These are phyloP conservation scores for Clarias pachynema DNA, from an alignment of 2,797 vertebrate species.

Conservation along the genomic window DNA sequence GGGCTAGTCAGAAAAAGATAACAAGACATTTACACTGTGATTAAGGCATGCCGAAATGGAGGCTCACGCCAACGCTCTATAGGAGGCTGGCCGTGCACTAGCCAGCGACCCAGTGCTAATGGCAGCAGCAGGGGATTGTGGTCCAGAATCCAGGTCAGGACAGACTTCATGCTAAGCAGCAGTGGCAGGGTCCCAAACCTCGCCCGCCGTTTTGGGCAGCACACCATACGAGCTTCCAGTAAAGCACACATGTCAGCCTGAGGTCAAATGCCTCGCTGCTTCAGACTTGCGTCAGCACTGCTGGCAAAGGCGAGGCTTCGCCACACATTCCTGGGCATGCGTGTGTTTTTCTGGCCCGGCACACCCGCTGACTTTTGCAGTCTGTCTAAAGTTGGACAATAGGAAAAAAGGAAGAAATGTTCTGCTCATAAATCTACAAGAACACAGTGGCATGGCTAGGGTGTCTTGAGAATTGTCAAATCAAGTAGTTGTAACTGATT, in stretches of 20 bases:
- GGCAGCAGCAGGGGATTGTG: constrained; percentile 34
- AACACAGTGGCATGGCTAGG: not conserved
- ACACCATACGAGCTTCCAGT: constrained; percentile 45
- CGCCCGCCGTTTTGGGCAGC: constrained; percentile 35
- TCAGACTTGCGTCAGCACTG: constrained; percentile 53
- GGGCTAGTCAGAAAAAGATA: constrained; percentile 51
- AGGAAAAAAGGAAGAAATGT: constrained; percentile 20
- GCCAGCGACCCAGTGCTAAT: constrained; percentile 26
- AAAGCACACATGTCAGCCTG: constrained; percentile 49
- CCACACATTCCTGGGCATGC: constrained; percentile 46
- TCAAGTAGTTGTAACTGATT: not conserved
- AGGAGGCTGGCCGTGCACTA: constrained; percentile 35
- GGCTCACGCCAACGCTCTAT: constrained; percentile 37
- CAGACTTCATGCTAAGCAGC: constrained; percentile 41
- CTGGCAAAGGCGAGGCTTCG: constrained; percentile 44
- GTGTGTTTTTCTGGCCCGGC: constrained; percentile 53
- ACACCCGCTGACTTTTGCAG: constrained; percentile 36
- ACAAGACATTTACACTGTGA: constrained; percentile 50
- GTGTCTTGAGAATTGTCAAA: not conserved
- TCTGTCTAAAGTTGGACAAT: constrained; percentile 24
- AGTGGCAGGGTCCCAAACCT: constrained; percentile 46
- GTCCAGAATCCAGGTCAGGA: constrained; percentile 26
- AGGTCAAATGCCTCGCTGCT: constrained; percentile 53
- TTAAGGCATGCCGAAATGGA: constrained; percentile 50
- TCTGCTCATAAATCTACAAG: not conserved